Evolutionary conservation across 2,113 vertebrate species (phyloP).

Genomic region (Chaetorhynchus papuensis): DNA sequence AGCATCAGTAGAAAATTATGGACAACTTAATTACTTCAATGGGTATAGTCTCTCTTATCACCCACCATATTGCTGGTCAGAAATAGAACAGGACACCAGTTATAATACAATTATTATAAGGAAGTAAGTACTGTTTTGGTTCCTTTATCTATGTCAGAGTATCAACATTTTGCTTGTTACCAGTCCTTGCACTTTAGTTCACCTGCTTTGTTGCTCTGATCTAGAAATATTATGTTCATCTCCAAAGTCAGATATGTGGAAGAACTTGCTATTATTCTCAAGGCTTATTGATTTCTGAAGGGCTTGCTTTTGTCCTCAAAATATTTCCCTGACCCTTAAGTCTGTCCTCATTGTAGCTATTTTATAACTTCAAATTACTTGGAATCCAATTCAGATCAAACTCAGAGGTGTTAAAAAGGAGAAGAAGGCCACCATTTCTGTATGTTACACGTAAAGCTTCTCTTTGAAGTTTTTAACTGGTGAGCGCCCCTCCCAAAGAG

Average conservation of each 20-base stretch:
- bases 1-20: background rate
- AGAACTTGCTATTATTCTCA: background rate
- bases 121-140: rapidly evolving
- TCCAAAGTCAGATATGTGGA: background rate
- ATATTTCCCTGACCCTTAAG: background rate
- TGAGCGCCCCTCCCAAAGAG: background rate
- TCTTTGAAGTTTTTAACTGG: background rate
- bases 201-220: background rate
- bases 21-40: background rate
- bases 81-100: background rate
- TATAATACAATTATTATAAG: background rate
- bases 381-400: background rate
- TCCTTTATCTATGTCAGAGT: background rate
- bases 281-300: background rate
- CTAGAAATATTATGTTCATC: background rate
- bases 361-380: background rate
- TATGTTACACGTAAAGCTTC: background rate
- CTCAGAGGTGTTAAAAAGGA: background rate
- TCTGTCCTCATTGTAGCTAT: background rate
- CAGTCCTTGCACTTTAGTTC: background rate
- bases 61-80: background rate
- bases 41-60: background rate
- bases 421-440: background rate
- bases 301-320: background rate
- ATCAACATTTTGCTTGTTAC: background rate